phyloP scores from a whole-genome alignment of 2,888 invertebrate genomes.

The Oligia fasciuncula region DNA sequence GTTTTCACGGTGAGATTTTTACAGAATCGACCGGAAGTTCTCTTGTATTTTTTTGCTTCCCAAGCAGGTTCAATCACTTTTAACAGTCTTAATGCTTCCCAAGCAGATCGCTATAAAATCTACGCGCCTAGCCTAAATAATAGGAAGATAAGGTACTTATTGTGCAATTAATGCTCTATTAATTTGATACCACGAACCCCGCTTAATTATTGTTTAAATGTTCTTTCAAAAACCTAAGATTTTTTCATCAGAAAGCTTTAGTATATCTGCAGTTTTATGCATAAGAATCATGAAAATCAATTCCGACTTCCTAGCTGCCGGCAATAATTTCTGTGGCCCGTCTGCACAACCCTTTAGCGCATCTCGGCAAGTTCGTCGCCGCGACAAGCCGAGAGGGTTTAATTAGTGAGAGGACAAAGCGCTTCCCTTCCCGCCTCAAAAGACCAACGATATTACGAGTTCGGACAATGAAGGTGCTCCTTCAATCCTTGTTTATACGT shows the following conservation, averaged over 20 bases:
- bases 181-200: background rate
- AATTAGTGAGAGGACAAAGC: conserved; percentile 77
- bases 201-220: too few relatives aligned
- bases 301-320: background rate
- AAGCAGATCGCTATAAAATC: background rate
- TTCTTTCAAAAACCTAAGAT: background rate
- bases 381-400: conserved; percentile 71
- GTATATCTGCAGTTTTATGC: background rate
- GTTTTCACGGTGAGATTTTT: too few relatives aligned
- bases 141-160: background rate
- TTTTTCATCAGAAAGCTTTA: background rate
- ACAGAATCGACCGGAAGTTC: too few relatives aligned
- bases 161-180: background rate
- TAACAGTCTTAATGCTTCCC: conserved; percentile 3
- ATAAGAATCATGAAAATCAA: background rate
- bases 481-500: conserved; percentile 67
- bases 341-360: conserved; percentile 43
- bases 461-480: conserved; percentile 71
- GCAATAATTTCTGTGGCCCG: conserved; percentile 13
- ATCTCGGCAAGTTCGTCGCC: conserved; percentile 63
- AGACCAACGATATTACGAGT: conserved; percentile 72
- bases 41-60: background rate
- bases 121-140: background rate
- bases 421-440: conserved; percentile 67
- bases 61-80: background rate